Evolutionary conservation across 2,797 vertebrate species (phyloP), one percentile per base, ranked within the genome.

Genomic region (Novumbra hubbsi): DNA sequence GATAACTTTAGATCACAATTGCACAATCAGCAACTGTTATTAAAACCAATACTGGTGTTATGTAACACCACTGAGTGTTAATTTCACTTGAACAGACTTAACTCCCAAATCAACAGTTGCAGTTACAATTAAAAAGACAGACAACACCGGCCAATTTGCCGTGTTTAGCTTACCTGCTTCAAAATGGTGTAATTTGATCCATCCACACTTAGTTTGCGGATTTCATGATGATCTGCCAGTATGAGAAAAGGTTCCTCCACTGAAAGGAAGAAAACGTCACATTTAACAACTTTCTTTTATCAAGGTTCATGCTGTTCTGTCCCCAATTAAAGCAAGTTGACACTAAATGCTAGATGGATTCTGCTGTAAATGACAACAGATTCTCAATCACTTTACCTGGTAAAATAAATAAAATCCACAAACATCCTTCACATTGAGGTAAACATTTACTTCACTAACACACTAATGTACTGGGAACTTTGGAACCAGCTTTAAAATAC

Each of bases 141-240:
- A 12, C n/a, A 12, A 45, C 41, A 11, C 9, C 0, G 41, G 41
- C 41, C 41, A 45, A 45, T 45, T 45, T 45, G 41, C 41, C 27
- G 28, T 38, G 8, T 55, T 16, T 12, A 24, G 8, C 77, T 80
- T 84, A 98, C 98, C 96, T 99, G 98, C 91, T 99, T 99, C 86
- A 99, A 87, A 85, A 98, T 96, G 83, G 97, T 99, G 87, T 99
- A 99, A 89, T 99, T 99, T 76, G 96, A 97, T 81, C 98, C 98
- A 83, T 98, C 97, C 24, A 97, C 95, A 83, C 95, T 99, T 85
- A 99, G 95, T 94, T 98, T 99, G 84, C 98, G 94, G 87, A 99
- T 98, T 89, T 99, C 97, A 78, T 99, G 97, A 89, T 98, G 97
- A 91, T 99, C 97, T 24, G 98, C 97, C 89, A 99, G 95, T 83